These are phyloP conservation scores for Manis javanica DNA, from an alignment of 2,797 vertebrate species.

Conservation along the genomic window DNA sequence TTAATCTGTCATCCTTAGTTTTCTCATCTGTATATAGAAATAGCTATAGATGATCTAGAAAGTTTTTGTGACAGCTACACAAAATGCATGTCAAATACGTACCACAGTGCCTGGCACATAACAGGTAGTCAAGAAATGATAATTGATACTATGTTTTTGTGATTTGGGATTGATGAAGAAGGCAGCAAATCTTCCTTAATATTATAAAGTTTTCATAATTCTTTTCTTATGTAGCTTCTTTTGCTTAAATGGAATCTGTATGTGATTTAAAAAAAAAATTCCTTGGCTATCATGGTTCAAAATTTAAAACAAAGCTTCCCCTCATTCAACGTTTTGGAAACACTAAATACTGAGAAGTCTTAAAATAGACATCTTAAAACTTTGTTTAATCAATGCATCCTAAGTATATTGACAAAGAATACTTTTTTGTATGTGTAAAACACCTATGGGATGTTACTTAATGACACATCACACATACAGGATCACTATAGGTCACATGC, in stretches of 20 bases:
- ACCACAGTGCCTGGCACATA: not conserved
- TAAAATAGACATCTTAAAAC: constrained; percentile 7
- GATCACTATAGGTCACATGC: not conserved
- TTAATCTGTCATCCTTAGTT: not conserved
- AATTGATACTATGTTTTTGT: not conserved
- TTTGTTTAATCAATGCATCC: not conserved
- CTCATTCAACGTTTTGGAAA: not conserved
- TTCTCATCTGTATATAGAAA: not conserved
- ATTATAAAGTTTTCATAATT: not conserved
- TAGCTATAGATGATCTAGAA: not conserved
- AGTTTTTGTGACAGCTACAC: not conserved
- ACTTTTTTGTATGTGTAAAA: not conserved
- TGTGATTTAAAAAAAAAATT: not conserved
- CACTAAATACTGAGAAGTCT: not conserved
- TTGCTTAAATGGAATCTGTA: not conserved
- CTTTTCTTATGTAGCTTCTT: not conserved
- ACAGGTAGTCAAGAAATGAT: not conserved
- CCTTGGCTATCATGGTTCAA: not conserved
- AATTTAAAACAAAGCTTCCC: not conserved
- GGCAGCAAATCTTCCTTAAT: not conserved
- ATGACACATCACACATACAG: not conserved
- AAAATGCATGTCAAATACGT: not conserved
- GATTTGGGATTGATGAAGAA: not conserved
- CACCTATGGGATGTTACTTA: not conserved
- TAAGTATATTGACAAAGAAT: not conserved